Evolutionary conservation across 1,140 invertebrate genomes (phyloP), one percentile per base, ranked within the genome.

Genomic region (Rhyzopertha dominica): DNA sequence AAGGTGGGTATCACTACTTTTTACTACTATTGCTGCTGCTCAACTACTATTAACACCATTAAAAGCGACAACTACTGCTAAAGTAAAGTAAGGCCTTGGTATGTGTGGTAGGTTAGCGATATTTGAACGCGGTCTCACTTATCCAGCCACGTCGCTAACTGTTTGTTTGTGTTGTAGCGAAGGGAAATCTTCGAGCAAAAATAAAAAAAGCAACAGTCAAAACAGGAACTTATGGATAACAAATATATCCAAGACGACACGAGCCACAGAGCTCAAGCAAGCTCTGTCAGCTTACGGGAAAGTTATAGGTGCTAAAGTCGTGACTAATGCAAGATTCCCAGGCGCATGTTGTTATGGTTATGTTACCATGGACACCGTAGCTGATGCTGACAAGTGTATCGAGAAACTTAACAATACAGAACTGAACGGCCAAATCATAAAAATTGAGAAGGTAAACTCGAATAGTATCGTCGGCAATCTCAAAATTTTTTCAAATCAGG

Each of bases 251-350:
- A 84, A 89, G 3, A 80, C 82, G 23, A 95, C 92, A 17, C 77
- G 88, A 24, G 93, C 93, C 19, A 90, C 88, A 31, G 92, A 96
- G 69, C 71, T 97, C 44, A 96, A 96, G 66, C 80, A 85, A 42
- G 76, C 93, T 13, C 93, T 95, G 61, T 90, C 85, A 12, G 89
- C 90, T 63, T 84, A 90, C 75, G 93, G 92, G 54, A 96, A 95
- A 78, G 93, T 96, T 3, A 81, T 93, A 60, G 90, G 89, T 38
- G 92, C 92, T 0, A 96, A 96, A 74, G 87, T 97, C n/a, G 93
- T 97, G 0, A 95, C 91, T 1, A 95, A 94, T 71, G 89, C 92
- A 1, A 77, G 84, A 39, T 90, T 86, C 18, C 90, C 92, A 2
- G 90, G 90, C 14, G 85, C 90, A 13, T 79, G 88, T 37, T 95